Conservation (phyloP, 1,140 invertebrate species). For the Paraescarpia echinospica region DNA sequence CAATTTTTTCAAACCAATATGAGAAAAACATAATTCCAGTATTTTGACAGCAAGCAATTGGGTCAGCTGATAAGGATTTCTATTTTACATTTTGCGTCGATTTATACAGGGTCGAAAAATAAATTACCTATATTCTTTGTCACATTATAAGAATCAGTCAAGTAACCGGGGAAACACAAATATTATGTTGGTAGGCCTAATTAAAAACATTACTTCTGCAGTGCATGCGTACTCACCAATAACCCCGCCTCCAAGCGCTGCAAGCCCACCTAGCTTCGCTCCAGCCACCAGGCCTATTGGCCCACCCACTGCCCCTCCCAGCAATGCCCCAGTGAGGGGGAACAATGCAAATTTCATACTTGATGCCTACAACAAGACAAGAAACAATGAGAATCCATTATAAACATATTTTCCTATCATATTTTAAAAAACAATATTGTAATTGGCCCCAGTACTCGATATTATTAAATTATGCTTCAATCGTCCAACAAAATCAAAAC, state of each 20-base stretch:
- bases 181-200: background rate
- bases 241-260: conserved; percentile 13
- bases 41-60: too few relatives aligned
- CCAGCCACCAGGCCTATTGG: conserved; percentile 15
- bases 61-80: too few relatives aligned
- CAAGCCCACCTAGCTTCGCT: conserved; percentile 12
- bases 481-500: background rate
- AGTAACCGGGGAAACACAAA: too few relatives aligned
- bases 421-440: background rate
- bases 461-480: background rate
- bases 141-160: too few relatives aligned
- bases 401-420: background rate
- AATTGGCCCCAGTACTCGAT: background rate
- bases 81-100: too few relatives aligned
- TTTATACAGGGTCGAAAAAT: too few relatives aligned
- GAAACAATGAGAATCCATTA: background rate
- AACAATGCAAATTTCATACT: conserved; percentile 19
- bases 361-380: conserved; percentile 14
- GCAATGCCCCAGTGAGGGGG: conserved; percentile 15
- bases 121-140: too few relatives aligned
- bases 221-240: background rate
- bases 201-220: background rate
- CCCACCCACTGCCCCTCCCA: conserved; percentile 19
- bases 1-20: too few relatives aligned
- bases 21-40: too few relatives aligned